phyloP scores from a whole-genome alignment of 2,113 vertebrate species.

The Oncorhynchus kisutch region DNA sequence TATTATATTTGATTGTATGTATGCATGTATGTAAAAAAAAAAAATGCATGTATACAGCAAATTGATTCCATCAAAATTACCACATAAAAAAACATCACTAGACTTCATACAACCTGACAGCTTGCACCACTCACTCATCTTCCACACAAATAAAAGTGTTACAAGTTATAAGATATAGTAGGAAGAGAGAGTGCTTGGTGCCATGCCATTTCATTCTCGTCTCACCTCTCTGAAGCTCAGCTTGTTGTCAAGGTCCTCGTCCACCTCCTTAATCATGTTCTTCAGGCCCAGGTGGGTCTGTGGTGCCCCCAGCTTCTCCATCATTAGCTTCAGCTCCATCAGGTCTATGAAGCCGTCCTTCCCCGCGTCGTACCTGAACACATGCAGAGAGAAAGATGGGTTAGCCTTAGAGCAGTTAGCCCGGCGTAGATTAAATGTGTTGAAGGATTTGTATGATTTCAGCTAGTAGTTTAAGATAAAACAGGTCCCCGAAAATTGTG shows the following conservation, averaged over 20 bases:
- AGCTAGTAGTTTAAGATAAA: too few species aligned
- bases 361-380: slow-evolving; percentile 81
- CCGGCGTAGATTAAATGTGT: background rate
- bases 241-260: slow-evolving; percentile 92
- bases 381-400: background rate
- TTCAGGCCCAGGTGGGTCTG: slow-evolving; percentile 93
- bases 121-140: background rate
- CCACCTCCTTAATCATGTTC: slow-evolving; percentile 98
- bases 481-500: too few species aligned
- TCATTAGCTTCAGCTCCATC: slow-evolving; percentile 97
- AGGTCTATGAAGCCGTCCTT: slow-evolving; percentile 91
- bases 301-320: slow-evolving; percentile 92
- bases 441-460: background rate
- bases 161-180: too few species aligned
- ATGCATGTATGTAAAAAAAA: too few species aligned
- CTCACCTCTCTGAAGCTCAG: slow-evolving; percentile 93
- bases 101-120: background rate
- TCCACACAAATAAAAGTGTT: too few species aligned
- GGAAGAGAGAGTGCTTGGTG: too few species aligned
- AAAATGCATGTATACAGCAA: too few species aligned
- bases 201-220: background rate
- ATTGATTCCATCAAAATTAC: too few species aligned
- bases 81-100: too few species aligned
- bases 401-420: background rate
- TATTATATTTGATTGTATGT: background rate